Conservation (phyloP, 2,888 invertebrate species). For the Tribolium freemani region DNA sequence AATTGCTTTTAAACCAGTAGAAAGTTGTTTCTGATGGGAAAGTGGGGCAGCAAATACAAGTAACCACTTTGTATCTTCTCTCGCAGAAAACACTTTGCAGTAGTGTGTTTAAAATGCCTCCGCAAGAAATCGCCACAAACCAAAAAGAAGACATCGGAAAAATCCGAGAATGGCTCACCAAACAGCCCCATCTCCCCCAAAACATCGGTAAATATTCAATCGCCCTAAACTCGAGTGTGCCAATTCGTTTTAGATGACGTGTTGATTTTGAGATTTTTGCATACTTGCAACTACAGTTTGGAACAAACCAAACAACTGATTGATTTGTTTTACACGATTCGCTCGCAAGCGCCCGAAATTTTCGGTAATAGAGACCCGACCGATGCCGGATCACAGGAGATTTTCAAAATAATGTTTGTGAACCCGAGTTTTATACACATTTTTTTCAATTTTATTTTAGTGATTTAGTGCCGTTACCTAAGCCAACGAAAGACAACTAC, state of each 20-base stretch:
- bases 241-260: constrained; percentile 70
- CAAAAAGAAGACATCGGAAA: constrained; percentile 67
- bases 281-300: constrained; percentile 71
- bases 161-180: constrained; percentile 74
- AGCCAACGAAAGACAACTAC: constrained; percentile 76
- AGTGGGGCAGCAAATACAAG: constrained; percentile 21
- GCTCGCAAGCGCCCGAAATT: constrained; percentile 74
- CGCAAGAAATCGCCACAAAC: constrained; percentile 54
- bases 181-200: constrained; percentile 78
- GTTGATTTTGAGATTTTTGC: constrained; percentile 72
- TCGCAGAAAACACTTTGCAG: neutral
- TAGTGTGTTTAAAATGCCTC: neutral
- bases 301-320: constrained; percentile 71
- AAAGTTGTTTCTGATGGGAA: constrained; percentile 27
- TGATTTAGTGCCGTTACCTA: constrained; percentile 78
- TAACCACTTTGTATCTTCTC: neutral
- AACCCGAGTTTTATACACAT: neutral
- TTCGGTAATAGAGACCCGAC: constrained; percentile 74
- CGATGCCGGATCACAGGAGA: constrained; percentile 69
- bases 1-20: constrained; percentile 20
- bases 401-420: constrained; percentile 73
- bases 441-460: constrained; percentile 67
- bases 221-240: too few species aligned
- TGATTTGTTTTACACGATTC: constrained; percentile 71
- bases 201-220: constrained; percentile 73